Evolutionary conservation across 2,888 invertebrate genomes (phyloP), one percentile per base, ranked within the genome.

Genomic region (Rhamphomyia laevipes): DNA sequence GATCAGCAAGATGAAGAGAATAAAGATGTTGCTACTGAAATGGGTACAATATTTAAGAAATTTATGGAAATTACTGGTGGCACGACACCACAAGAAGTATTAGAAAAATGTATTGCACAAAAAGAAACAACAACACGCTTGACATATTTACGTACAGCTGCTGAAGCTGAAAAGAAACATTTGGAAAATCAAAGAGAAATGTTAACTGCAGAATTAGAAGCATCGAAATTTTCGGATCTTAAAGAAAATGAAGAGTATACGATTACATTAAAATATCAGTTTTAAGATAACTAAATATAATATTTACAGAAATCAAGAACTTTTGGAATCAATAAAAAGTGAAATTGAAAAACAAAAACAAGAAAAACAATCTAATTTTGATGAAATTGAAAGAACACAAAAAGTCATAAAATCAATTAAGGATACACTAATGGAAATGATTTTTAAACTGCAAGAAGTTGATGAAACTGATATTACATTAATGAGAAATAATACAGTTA

Each of bases 21-120:
- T 12, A 62, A 66, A 51, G 61, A 58, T 46, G 59, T 58, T 0
- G 66, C 65, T 3, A 59, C 56, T 18, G 66, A 67, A 55, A 78
- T 82, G 72, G 82, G 84, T 53, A 76, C 78, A 12, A 73, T 79
- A 18, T 86, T 89, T 62, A 81, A 82, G 54, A 80, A 79, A 55
- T 72, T 89, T 0, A 86, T 86, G 76, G 80, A 80, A 63, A 80
- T 84, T 1, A 87, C 88, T 16, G 85, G 85, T 10, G 86, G 84
- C 13, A 83, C 83, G 11, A 81, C 80, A 45, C 78, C 83, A 0
- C 80, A 82, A 50, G 83, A 86, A 59, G 86, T 89, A 1, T 76
- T 86, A 47, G 77, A 82, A 58, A 73, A 84, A 53, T 88, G 87
- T 66, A 72, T 79, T 45, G 76, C 77, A 0, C 89, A 90, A 63